These are phyloP conservation scores for Cassiopea xamachana DNA, from an alignment of 30 jellyfish, hydroid and myxozoan species.

Conservation along the genomic window DNA sequence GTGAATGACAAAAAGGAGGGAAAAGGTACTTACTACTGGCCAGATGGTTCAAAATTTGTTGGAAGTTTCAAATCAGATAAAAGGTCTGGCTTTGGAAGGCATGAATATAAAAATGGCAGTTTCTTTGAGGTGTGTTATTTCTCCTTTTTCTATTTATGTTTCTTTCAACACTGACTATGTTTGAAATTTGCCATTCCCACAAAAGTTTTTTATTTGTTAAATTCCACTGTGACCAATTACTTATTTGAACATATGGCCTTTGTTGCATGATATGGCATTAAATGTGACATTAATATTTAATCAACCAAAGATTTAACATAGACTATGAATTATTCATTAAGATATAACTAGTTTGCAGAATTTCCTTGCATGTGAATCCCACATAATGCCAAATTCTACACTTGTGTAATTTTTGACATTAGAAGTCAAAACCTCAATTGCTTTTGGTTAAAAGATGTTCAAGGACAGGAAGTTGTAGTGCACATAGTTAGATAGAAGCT, in stretches of 20 bases:
- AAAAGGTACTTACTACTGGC: constrained; percentile 84
- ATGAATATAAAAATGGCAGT: constrained; percentile 67
- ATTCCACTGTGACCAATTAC: neutral
- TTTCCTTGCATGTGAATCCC: neutral
- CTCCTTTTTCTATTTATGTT: neutral
- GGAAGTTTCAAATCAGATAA: constrained; percentile 77
- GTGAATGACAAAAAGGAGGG: constrained; percentile 81
- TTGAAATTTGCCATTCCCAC: neutral
- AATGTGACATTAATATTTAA: neutral
- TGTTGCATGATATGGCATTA: neutral
- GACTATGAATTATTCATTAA: neutral
- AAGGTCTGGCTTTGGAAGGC: constrained; percentile 89
- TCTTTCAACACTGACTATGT: neutral
- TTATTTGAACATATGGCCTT: neutral
- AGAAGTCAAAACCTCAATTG: neutral
- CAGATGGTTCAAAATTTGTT: constrained; percentile 83
- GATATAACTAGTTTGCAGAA: neutral
- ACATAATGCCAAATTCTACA: neutral
- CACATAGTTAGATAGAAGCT: neutral
- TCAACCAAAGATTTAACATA: neutral
- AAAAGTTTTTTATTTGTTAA: neutral
- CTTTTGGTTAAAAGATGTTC: neutral
- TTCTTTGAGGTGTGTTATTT: constrained; percentile 71
- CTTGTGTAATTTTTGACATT: neutral
- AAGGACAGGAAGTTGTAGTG: neutral